Percentiles rank a stretch among this genome's conserved stretches.
Conservation (phyloP, 2,113 vertebrate species). For the Amphiprion percula region DNA sequence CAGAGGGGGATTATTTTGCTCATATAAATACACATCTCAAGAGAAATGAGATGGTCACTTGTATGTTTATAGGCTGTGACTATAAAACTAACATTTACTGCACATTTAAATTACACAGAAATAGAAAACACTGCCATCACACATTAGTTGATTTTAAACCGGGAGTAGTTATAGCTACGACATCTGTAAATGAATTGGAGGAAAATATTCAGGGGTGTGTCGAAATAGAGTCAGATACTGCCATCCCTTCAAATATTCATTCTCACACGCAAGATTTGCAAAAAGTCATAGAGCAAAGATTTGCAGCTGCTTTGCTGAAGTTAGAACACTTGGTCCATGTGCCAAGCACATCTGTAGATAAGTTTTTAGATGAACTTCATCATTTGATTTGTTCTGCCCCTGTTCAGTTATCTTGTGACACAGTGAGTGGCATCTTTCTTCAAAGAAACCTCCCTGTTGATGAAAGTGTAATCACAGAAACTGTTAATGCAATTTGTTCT, state of each 20-base stretch:
- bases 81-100: constrained; percentile 25
- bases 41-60: background rate
- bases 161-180: background rate
- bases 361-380: too few relatives aligned
- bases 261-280: too few relatives aligned
- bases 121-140: background rate
- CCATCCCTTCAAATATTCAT: too few relatives aligned
- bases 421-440: too few relatives aligned
- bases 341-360: background rate
- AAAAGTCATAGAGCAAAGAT: too few relatives aligned
- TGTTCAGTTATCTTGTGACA: too few relatives aligned
- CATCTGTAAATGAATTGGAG: too few relatives aligned
- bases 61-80: constrained; percentile 29
- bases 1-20: constrained; percentile 30
- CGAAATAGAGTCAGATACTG: too few relatives aligned
- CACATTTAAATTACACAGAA: constrained; percentile 18
- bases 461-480: background rate
- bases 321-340: background rate
- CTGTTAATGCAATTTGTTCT: constrained; percentile 1
- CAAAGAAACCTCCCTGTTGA: background rate
- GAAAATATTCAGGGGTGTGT: too few relatives aligned
- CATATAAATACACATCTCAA: constrained; percentile 39
- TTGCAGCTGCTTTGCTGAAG: constrained; percentile 1
- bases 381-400: too few relatives aligned
- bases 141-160: background rate